phyloP scores from a whole-genome alignment of 2,797 vertebrate genomes.

The Molossus molossus region DNA sequence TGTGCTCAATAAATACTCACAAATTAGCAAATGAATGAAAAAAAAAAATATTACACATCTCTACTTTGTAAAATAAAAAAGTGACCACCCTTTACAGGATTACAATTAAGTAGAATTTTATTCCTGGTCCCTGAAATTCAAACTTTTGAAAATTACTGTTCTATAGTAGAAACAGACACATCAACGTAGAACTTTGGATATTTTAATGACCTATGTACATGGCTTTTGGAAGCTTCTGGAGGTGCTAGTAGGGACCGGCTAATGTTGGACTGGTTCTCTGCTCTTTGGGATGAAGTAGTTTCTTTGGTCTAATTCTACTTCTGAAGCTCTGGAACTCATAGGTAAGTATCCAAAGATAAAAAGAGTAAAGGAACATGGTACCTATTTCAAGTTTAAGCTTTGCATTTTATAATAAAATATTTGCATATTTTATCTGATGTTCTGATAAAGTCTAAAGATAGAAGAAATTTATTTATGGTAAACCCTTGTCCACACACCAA shows the following conservation, averaged over 20 bases:
- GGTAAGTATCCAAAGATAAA: background rate
- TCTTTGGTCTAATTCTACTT: slow-evolving; percentile 39
- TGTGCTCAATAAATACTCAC: background rate
- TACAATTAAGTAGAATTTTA: background rate
- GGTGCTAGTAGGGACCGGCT: background rate
- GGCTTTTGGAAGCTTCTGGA: background rate
- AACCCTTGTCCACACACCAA: background rate
- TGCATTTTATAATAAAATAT: slow-evolving; percentile 9
- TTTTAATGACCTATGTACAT: background rate
- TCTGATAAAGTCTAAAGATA: slow-evolving; percentile 7
- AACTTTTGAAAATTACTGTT: slow-evolving; percentile 29
- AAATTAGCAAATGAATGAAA: slow-evolving; percentile 9
- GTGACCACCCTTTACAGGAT: background rate
- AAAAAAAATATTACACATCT: background rate
- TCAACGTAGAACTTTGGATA: background rate
- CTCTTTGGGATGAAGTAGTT: background rate
- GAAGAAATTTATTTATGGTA: slow-evolving; percentile 42
- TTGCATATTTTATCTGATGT: background rate
- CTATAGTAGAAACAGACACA: background rate
- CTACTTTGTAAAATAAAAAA: slow-evolving; percentile 44
- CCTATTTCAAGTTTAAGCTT: slow-evolving; percentile 9
- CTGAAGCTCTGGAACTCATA: background rate
- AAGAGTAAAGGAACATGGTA: background rate
- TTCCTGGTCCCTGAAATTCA: background rate
- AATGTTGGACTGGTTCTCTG: background rate